Conservation (phyloP, 2,113 vertebrate species). For the Takifugu bimaculatus region DNA sequence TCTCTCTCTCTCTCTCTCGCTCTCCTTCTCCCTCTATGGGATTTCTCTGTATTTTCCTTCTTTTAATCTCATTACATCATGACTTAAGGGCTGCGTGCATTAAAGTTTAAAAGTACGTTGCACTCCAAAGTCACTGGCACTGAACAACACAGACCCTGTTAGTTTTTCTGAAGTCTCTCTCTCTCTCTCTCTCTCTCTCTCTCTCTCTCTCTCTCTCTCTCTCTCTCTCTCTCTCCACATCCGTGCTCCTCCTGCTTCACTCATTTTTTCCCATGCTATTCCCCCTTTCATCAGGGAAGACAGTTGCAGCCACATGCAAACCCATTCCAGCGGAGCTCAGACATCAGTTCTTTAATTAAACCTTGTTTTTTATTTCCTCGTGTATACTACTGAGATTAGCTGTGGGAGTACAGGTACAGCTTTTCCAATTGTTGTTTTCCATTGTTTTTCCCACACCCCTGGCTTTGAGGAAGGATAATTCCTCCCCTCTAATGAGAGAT, state of each 20-base stretch:
- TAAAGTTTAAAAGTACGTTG: constrained; percentile 72
- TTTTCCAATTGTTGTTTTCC: constrained; percentile 17
- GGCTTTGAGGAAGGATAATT: constrained; percentile 14
- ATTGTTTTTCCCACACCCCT: constrained; percentile 6
- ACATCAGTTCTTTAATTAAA: constrained; percentile 67
- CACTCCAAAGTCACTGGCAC: constrained; percentile 59
- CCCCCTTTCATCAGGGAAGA: constrained; percentile 31
- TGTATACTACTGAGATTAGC: constrained; percentile 16
- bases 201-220: constrained; percentile 16
- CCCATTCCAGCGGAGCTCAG: constrained; percentile 49
- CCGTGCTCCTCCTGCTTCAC: neutral
- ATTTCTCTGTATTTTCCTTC: constrained; percentile 53
- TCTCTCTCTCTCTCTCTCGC: constrained; percentile 22
- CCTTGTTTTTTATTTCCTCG: constrained; percentile 44
- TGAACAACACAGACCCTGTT: constrained; percentile 58
- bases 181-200: constrained; percentile 22
- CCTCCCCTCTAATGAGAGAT: constrained; percentile 15
- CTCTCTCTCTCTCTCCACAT: constrained; percentile 13
- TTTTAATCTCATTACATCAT: constrained; percentile 73
- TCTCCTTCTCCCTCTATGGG: constrained; percentile 37
- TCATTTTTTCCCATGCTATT: constrained; percentile 5
- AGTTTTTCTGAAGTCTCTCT: constrained; percentile 38
- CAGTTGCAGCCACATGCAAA: constrained; percentile 32
- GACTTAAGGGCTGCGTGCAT: constrained; percentile 70
- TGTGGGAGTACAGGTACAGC: constrained; percentile 18